Base-by-base conservation (phyloP, 2,888 invertebrate genomes). In the Hydraecia micacea region DNA sequence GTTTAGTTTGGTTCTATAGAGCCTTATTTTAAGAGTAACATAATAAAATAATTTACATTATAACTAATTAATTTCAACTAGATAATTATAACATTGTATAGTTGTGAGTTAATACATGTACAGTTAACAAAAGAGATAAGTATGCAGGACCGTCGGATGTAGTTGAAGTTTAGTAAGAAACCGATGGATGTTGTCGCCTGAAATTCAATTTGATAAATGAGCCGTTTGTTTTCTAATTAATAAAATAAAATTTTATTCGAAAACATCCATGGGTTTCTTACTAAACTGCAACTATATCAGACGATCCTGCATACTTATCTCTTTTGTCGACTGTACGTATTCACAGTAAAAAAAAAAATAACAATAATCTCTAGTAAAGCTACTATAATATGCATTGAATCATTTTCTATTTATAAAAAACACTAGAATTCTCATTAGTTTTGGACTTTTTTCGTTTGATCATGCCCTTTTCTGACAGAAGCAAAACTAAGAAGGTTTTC, bases 401-500 rank as follows among this genome's bases (percentile, higher is more conserved):
- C 72, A 80, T 77, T 86, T 65, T 78, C 55, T 84, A 83, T 72
- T 65, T 65, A 32, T 73, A 70, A 36, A n/a, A 75, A 79, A 73
- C 62, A 73, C 73, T 73, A 70, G 13, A 66, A 80, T 77, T 76
- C 60, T 77, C 66, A 87, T 90, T 90, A 87, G 87, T 91, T 91
- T 86, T 93, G 86, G 72, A 89, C 90, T 87, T 93, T 93, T 91
- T 94, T 95, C 80, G 90, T 84, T 90, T 92, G 93, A 60, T 95
- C 94, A 75, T 92, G 92, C 60, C 91, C 92, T 88, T 95, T 96
- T 87, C 93, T 93, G 75, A 93, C 90, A 21, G 95, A 92, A 60
- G 85, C 84, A 66, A 96, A 94, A 90, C 93, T 95, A 36, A 97
- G 91, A 58, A 97, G 93, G 87, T 95, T 96, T 86, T 96, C 96